A percentile compares a stretch with the other conserved stretches of the same genome.
Evolutionary conservation across 2,888 invertebrate species (phyloP).

Genomic region (Trichogramma dendrolimi): DNA sequence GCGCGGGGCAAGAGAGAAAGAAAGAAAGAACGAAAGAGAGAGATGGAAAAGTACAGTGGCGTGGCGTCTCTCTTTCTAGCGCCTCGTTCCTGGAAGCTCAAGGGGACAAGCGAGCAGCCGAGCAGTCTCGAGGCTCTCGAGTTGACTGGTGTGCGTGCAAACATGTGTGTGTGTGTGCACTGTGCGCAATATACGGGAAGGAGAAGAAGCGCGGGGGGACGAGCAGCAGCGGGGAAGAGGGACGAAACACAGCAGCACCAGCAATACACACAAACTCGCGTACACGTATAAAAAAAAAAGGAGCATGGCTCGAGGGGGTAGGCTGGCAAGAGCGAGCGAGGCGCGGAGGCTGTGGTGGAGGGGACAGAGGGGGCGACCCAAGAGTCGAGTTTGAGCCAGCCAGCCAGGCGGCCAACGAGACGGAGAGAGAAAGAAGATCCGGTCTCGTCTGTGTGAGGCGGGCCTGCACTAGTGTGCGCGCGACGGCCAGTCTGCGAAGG

Average conservation of each 20-base stretch:
- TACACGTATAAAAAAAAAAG: constrained; percentile 2
- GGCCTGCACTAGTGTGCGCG: constrained; percentile 10
- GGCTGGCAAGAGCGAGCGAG: constrained; percentile 28
- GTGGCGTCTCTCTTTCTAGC: constrained; percentile 25
- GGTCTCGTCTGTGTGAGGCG: constrained; percentile 16
- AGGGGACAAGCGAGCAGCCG: constrained; percentile 13
- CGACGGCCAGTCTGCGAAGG: constrained; percentile 8
- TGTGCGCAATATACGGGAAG: no score
- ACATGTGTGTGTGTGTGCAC: no score
- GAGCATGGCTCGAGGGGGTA: neutral
- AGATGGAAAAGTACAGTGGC: constrained; percentile 20
- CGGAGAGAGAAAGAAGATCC: constrained; percentile 7
- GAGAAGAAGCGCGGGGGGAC: neutral
- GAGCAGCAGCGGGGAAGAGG: neutral
- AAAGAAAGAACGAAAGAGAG: constrained; percentile 15
- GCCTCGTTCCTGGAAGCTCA: constrained; percentile 27
- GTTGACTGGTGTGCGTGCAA: no score
- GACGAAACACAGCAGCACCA: neutral
- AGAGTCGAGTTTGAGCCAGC: constrained; percentile 20
- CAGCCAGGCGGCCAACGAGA: constrained; percentile 18
- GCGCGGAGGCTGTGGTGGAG: constrained; percentile 28
- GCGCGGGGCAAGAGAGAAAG: neutral
- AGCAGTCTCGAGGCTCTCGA: no score
- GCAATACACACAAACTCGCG: constrained; percentile 22
- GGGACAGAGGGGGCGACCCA: constrained; percentile 16